Evolutionary conservation across 2,888 invertebrate species (phyloP).

Genomic region (Tetragnatha montana): DNA sequence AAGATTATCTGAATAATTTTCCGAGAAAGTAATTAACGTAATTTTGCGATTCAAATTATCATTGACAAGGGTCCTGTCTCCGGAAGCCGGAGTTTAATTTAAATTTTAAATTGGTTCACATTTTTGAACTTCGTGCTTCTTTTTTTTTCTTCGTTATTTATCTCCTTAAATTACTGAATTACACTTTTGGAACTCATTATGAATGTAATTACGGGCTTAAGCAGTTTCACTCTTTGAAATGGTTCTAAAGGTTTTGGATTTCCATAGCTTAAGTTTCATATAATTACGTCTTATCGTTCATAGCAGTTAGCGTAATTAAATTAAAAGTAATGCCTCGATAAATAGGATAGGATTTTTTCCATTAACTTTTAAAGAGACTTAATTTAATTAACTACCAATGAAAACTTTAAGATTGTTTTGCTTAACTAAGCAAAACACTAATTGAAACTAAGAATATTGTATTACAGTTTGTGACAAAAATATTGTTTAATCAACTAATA

Average conservation of each 20-base stretch:
- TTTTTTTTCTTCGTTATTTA: neutral
- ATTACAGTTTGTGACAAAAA: too few species aligned
- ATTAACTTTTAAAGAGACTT: neutral
- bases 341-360: too few species aligned
- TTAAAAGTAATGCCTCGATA: too few species aligned
- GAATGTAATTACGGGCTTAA: neutral
- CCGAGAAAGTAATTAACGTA: neutral
- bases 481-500: too few species aligned
- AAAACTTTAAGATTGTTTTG: too few species aligned
- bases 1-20: neutral
- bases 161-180: neutral
- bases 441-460: too few species aligned
- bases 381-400: neutral
- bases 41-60: neutral
- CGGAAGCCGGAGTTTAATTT: neutral
- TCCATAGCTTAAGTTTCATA: too few species aligned
- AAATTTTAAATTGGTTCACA: slow-evolving; percentile 14
- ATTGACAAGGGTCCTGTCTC: neutral
- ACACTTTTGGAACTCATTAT: neutral
- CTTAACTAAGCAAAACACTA: too few species aligned
- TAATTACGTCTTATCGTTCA: too few species aligned
- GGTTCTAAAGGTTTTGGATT: too few species aligned
- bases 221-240: too few species aligned
- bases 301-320: too few species aligned
- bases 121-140: neutral